Evolutionary conservation across 2,113 vertebrate species (phyloP).

Genomic region (Lampris incognitus): DNA sequence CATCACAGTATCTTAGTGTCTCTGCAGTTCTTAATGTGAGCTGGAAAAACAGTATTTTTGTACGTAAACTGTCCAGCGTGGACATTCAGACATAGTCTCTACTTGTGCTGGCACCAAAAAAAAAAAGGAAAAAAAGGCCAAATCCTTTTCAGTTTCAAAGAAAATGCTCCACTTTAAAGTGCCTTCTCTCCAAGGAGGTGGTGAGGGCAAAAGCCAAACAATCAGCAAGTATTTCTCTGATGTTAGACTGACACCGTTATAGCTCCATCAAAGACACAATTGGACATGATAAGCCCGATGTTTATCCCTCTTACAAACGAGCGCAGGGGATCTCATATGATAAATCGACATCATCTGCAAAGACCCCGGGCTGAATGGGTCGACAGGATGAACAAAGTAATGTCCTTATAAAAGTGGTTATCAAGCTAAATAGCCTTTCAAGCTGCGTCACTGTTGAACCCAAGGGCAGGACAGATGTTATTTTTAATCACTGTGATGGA

Average conservation of each 20-base stretch:
- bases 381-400: constrained; percentile 24
- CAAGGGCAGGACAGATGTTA: constrained; percentile 4
- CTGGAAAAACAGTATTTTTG: not conserved
- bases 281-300: not conserved
- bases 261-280: constrained; percentile 19
- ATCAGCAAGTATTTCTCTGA: not conserved
- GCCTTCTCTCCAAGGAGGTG: not conserved
- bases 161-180: not conserved
- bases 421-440: constrained; percentile 21
- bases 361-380: constrained; percentile 8
- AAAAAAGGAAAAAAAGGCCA: constrained; percentile 1
- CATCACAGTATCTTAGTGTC: not conserved
- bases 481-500: not conserved
- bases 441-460: constrained; percentile 24
- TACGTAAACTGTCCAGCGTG: no score
- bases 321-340: not conserved
- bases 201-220: not conserved
- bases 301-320: constrained; percentile 21
- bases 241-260: constrained; percentile 23
- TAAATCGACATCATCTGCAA: constrained; percentile 20
- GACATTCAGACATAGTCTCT: no score
- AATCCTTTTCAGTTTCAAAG: constrained; percentile 22
- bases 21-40: not conserved
- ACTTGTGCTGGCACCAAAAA: not conserved
- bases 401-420: constrained; percentile 19